A percentile compares a stretch with the other conserved stretches of the same genome.
Conservation (phyloP, 2,113 vertebrate species). For the Fulmarus glacialis region DNA sequence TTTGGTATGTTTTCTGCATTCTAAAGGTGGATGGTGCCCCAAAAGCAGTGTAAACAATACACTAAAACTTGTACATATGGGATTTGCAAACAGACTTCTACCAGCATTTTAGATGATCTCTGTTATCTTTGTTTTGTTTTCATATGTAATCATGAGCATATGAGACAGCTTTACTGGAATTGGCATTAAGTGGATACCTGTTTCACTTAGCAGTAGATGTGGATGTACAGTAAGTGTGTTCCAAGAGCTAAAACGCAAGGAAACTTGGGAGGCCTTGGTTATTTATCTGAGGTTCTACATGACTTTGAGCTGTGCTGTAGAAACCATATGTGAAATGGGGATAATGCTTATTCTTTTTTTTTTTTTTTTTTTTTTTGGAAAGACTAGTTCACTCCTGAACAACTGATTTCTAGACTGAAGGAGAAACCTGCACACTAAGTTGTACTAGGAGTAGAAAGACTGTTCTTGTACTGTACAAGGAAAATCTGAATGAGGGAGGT, state of each 20-base stretch:
- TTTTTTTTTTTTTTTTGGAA: background rate
- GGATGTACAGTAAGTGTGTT: background rate
- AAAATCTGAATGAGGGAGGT: background rate
- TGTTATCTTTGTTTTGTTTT: background rate
- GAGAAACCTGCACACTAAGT: accelerated
- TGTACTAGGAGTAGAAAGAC: background rate
- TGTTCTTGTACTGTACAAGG: too few species aligned
- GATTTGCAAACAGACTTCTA: background rate
- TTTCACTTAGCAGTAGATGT: background rate
- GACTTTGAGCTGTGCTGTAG: background rate
- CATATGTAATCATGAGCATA: background rate
- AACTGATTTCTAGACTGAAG: background rate
- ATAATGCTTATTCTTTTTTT: background rate
- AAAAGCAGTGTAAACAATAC: background rate
- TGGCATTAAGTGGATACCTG: background rate
- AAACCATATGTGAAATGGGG: background rate
- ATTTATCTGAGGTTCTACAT: background rate
- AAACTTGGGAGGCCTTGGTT: background rate
- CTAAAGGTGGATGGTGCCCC: background rate
- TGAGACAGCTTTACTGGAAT: background rate
- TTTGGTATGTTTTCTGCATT: background rate
- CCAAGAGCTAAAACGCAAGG: background rate
- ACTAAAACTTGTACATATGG: background rate
- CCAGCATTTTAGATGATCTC: background rate
- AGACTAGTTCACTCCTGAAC: background rate